phyloP scores from a whole-genome alignment of 2,113 vertebrate genomes.

The Planiliza haematocheilus region DNA sequence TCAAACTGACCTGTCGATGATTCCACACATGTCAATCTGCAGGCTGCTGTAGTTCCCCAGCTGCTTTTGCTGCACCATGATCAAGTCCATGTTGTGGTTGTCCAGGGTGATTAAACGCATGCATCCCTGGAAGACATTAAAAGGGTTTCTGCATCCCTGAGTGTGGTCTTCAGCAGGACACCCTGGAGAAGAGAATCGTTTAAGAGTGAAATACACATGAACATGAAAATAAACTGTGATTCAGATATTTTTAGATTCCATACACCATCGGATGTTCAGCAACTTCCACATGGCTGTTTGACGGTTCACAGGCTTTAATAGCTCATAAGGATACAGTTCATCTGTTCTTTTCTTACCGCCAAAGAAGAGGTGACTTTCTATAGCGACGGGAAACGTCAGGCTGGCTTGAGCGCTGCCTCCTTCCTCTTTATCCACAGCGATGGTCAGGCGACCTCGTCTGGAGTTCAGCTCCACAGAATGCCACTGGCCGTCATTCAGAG shows the following conservation, averaged over 20 bases:
- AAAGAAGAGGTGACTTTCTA: conserved; percentile 85
- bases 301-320: not conserved
- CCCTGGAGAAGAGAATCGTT: conserved; percentile 76
- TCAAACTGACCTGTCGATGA: conserved; percentile 89
- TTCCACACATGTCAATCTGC: conserved; percentile 93
- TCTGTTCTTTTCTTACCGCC: conserved; percentile 83
- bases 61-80: conserved; percentile 87
- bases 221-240: not conserved
- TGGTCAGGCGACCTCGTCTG: conserved; percentile 83
- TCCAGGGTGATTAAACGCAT: conserved; percentile 87
- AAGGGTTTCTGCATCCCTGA: conserved; percentile 84
- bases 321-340: not conserved
- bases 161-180: conserved; percentile 83
- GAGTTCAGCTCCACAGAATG: conserved; percentile 87
- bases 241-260: not conserved
- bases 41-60: conserved; percentile 91
- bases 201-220: not conserved
- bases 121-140: conserved; percentile 91
- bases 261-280: not conserved
- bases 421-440: conserved; percentile 85
- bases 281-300: not conserved
- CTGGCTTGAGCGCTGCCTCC: conserved; percentile 69
- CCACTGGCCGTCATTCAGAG: conserved; percentile 93
- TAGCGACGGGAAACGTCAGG: conserved; percentile 78
- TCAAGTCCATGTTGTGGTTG: conserved; percentile 85